Evolutionary conservation across 2,113 vertebrate genomes (phyloP).

Genomic region (Halcyon malimbica): DNA sequence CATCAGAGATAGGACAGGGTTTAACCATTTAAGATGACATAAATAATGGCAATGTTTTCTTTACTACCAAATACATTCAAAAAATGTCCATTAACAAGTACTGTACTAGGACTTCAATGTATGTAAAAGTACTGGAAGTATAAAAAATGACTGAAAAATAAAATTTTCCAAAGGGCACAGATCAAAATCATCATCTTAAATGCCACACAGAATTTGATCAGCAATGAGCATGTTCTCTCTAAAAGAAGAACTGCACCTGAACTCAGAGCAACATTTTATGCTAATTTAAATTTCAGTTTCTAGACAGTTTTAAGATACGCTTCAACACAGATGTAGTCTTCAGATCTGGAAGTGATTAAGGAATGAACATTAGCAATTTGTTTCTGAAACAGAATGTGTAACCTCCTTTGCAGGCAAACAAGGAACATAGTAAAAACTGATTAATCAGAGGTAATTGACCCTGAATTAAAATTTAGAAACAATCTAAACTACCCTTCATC

Average conservation of each 20-base stretch:
- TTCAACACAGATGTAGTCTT: neutral
- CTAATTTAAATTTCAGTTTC: neutral
- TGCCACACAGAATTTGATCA: neutral
- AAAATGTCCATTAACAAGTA: neutral
- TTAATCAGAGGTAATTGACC: neutral
- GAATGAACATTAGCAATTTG: neutral
- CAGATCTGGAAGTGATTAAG: neutral
- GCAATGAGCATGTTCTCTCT: neutral
- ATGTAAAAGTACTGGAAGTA: neutral
- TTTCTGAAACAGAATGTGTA: neutral
- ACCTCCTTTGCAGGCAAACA: neutral
- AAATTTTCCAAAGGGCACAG: neutral
- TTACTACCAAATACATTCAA: neutral
- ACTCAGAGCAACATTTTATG: neutral
- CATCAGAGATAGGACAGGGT: neutral
- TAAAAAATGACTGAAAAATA: neutral
- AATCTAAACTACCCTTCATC: neutral
- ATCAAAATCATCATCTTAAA: neutral
- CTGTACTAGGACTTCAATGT: neutral
- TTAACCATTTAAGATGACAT: neutral
- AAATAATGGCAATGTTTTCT: neutral
- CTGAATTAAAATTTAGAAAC: neutral
- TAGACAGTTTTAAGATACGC: neutral
- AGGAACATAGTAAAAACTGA: neutral
- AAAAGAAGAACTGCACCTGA: neutral